These are phyloP conservation scores for Agrochola macilenta DNA, from an alignment of 2,888 invertebrate genomes.

Conservation along the genomic window DNA sequence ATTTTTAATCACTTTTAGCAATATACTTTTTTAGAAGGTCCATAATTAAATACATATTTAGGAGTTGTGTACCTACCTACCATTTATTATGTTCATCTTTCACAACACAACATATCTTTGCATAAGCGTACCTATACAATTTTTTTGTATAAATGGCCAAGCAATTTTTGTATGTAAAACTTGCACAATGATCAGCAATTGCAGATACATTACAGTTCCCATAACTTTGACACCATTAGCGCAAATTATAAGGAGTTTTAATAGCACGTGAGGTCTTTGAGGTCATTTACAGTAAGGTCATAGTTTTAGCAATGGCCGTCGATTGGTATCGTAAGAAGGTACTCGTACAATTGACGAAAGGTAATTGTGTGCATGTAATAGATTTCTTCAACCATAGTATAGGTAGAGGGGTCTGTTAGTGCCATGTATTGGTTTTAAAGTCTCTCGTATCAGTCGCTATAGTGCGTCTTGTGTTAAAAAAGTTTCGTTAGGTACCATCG, in stretches of 20 bases:
- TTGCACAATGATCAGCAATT: slow-evolving; percentile 31
- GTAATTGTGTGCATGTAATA: background rate
- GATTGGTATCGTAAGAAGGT: slow-evolving; percentile 24
- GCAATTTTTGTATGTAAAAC: slow-evolving; percentile 10
- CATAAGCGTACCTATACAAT: background rate
- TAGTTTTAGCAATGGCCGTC: slow-evolving; percentile 32
- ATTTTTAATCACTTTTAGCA: background rate
- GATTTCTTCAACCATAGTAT: too few species aligned
- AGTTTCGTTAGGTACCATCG: too few species aligned
- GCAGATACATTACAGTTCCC: slow-evolving; percentile 35
- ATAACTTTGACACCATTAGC: slow-evolving; percentile 54
- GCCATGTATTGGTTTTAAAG: background rate
- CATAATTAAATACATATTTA: slow-evolving; percentile 1
- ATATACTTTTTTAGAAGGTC: background rate
- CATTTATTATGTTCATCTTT: background rate
- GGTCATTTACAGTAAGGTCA: slow-evolving; percentile 48
- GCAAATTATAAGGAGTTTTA: slow-evolving; percentile 42
- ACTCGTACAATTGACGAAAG: slow-evolving; percentile 7
- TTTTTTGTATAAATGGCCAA: slow-evolving; percentile 1
- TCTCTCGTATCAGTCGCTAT: background rate
- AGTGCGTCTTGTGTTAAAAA: background rate
- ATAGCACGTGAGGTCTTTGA: slow-evolving; percentile 32
- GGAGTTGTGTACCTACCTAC: background rate
- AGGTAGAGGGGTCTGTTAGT: too few species aligned
- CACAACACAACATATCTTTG: slow-evolving; percentile 1